These are phyloP conservation scores for Mizuhopecten yessoensis DNA, from an alignment of 1,140 invertebrate genomes.

Conservation along the genomic window DNA sequence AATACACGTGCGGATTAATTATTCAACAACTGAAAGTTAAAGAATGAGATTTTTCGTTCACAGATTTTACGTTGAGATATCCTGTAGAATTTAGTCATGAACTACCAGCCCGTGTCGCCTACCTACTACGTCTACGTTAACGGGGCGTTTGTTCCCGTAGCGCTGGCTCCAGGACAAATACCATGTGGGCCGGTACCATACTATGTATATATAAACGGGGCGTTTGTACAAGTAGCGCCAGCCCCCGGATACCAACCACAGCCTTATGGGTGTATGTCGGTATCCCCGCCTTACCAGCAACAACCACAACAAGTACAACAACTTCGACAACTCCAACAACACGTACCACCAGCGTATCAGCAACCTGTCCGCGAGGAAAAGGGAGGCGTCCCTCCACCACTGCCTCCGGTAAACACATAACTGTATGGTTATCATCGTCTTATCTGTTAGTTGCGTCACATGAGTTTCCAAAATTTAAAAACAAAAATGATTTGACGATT, in stretches of 20 bases:
- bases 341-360: neutral
- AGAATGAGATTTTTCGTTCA: no score
- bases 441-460: no score
- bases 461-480: no score
- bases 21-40: no score
- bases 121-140: neutral
- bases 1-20: no score
- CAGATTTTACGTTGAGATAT: no score
- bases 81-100: neutral
- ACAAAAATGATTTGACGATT: no score
- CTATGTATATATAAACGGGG: neutral
- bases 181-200: neutral
- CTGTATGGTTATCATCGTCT: no score
- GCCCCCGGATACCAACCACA: neutral
- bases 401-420: neutral
- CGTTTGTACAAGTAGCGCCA: neutral
- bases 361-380: neutral
- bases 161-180: neutral
- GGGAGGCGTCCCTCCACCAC: neutral
- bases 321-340: neutral
- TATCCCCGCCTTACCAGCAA: neutral
- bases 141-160: neutral
- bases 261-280: neutral
- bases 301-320: neutral
- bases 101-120: neutral